Evolutionary conservation across 1,140 invertebrate genomes (phyloP).

Genomic region (Leptoteleia sp.): DNA sequence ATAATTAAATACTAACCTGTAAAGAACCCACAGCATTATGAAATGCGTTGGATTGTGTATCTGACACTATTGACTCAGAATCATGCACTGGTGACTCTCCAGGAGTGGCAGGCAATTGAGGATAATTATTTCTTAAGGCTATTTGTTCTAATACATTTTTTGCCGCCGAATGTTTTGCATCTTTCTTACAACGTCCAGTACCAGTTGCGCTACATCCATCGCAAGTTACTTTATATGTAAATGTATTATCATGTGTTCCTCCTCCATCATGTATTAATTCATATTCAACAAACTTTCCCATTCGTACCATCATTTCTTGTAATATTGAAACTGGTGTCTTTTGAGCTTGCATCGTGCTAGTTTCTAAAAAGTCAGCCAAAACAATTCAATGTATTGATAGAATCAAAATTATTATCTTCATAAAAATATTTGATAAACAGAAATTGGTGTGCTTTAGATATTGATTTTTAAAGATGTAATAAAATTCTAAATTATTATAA

Average conservation of each 20-base stretch:
- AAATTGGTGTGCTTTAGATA: too few relatives aligned
- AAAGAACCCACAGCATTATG: slow-evolving; percentile 76
- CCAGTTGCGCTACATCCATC: slow-evolving; percentile 80
- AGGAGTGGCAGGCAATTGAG: slow-evolving; percentile 72
- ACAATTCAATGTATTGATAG: too few relatives aligned
- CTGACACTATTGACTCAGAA: slow-evolving; percentile 24
- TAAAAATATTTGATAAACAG: too few relatives aligned
- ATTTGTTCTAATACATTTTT: slow-evolving; percentile 82
- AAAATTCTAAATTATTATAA: too few relatives aligned
- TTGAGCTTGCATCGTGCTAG: slow-evolving; percentile 34
- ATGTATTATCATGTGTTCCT: slow-evolving; percentile 87
- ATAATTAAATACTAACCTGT: slow-evolving; percentile 65
- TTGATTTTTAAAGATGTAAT: too few relatives aligned
- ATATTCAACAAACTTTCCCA: slow-evolving; percentile 84
- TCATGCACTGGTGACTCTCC: slow-evolving; percentile 69
- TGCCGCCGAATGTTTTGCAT: slow-evolving; percentile 87
- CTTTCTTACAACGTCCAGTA: slow-evolving; percentile 85
- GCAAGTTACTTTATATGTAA: slow-evolving; percentile 84
- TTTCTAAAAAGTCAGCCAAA: too few relatives aligned
- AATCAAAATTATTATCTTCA: too few relatives aligned
- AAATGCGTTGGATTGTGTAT: slow-evolving; percentile 63
- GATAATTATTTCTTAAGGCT: slow-evolving; percentile 74
- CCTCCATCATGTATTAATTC: slow-evolving; percentile 86
- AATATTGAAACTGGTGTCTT: slow-evolving; percentile 88
- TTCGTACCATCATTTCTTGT: slow-evolving; percentile 87